A percentile compares a stretch with the other conserved stretches of the same genome.
phyloP scores from a whole-genome alignment of 1,140 invertebrate species.

The Phocides pigmalion region DNA sequence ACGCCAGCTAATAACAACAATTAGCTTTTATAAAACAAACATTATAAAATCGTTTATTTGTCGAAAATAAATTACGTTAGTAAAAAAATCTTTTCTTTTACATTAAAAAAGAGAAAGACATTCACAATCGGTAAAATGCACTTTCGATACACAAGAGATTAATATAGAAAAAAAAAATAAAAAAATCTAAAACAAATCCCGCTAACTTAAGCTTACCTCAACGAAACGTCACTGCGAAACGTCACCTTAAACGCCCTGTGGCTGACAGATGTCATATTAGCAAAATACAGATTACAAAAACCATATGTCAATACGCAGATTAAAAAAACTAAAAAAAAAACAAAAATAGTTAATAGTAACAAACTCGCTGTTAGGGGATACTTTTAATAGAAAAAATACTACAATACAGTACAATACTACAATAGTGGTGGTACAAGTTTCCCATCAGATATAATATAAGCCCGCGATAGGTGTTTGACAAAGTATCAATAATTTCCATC shows the following conservation, averaged over 20 bases:
- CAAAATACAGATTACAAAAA: conserved; percentile 32
- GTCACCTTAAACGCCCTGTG: conserved; percentile 48
- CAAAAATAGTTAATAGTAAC: conserved; percentile 18
- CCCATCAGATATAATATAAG: conserved; percentile 69
- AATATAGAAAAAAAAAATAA: conserved; percentile 39
- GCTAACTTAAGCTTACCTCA: conserved; percentile 58
- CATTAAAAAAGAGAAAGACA: conserved; percentile 17
- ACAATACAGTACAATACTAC: conserved; percentile 7
- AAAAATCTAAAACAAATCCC: conserved; percentile 46
- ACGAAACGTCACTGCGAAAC: conserved; percentile 39
- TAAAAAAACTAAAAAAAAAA: conserved; percentile 8
- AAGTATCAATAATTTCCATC: not conserved
- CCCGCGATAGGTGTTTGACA: conserved; percentile 2
- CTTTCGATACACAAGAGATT: conserved; percentile 41
- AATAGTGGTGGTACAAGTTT: conserved; percentile 54
- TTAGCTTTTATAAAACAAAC: conserved; percentile 27
- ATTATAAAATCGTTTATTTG: conserved; percentile 24
- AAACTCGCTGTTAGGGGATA: conserved; percentile 29
- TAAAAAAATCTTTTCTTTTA: conserved; percentile 35
- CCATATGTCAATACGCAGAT: conserved; percentile 17
- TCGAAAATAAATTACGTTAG: conserved; percentile 24
- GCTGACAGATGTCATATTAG: conserved; percentile 49
- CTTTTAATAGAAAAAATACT: conserved; percentile 14
- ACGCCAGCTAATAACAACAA: not conserved
- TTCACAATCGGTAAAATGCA: conserved; percentile 56